Evolutionary conservation across 2,888 invertebrate genomes (phyloP), one percentile per base, ranked within the genome.

Genomic region (Caenorhabditis wallacei): DNA sequence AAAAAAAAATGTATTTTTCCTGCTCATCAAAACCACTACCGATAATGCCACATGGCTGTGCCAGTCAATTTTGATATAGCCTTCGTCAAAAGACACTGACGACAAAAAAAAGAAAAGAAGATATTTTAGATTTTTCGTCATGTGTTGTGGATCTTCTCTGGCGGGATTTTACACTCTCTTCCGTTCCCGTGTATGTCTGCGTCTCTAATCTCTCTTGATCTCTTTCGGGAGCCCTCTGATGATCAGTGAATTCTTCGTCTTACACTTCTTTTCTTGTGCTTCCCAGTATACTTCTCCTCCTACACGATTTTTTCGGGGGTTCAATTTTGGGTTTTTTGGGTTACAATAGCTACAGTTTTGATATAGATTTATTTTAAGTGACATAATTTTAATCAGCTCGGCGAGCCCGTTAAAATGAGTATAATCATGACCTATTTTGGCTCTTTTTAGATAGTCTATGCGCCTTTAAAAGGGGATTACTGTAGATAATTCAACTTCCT

Each of bases 1-100:
- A n/a, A n/a, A n/a, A n/a, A n/a, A n/a, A n/a, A n/a, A n/a, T n/a
- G n/a, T n/a, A n/a, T n/a, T n/a, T n/a, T n/a, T n/a, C n/a, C n/a
- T n/a, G n/a, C n/a, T n/a, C 46, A 46, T 46, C 13, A 46, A 16
- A 46, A 46, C n/a, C 46, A 46, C 46, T 16, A 30, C 30, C 3
- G 3, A 10, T 10, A 4, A 16, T 46, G 46, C 51, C 22, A 30
- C 30, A 30, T 30, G 30, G 30, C 30, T 30, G n/a, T n/a, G 22
- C 51, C 51, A 51, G 51, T 51, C 51, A 51, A 51, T 51, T 51
- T 51, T 51, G 51, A 51, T 51, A 51, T 51, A 8, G 51, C 51
- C 51, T 11, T 30, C 30, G 30, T 30, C 4, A 30, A 11, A 22
- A 2, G 22, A n/a, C 46, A 46, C 13, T 46, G 46, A 40, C 40